Percentiles rank a stretch among this genome's conserved stretches.
phyloP scores from a whole-genome alignment of 2,113 vertebrate species.

The Lophura nycthemera region DNA sequence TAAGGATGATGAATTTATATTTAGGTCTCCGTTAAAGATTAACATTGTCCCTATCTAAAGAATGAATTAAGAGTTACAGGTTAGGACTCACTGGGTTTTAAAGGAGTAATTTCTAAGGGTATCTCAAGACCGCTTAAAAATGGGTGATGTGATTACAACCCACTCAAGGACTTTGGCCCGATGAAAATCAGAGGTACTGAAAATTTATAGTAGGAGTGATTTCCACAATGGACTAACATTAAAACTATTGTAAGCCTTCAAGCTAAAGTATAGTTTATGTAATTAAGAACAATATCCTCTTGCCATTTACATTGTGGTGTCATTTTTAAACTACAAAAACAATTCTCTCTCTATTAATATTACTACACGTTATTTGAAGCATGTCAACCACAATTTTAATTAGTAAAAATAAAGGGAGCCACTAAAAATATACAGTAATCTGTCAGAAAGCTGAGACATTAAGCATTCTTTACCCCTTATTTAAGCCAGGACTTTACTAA shows the following conservation, averaged over 20 bases:
- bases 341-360: background rate
- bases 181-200: constrained; percentile 4
- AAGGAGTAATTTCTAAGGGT: background rate
- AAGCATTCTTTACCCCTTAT: constrained; percentile 22
- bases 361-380: background rate
- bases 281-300: background rate
- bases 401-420: constrained; percentile 1
- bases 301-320: background rate
- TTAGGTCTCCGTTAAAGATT: background rate
- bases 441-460: constrained; percentile 47
- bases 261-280: background rate
- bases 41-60: background rate
- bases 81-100: background rate
- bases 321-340: background rate
- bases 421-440: constrained; percentile 58
- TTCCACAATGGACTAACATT: background rate
- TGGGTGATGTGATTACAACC: background rate
- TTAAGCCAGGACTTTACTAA: constrained; percentile 56
- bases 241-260: background rate
- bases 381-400: background rate
- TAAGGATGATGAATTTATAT: background rate
- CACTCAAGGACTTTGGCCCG: background rate
- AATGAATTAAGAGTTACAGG: background rate
- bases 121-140: constrained; percentile 31
- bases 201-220: background rate